Evolutionary conservation across 2,888 invertebrate species (phyloP).

Genomic region (Leptopilina drosophilae): DNA sequence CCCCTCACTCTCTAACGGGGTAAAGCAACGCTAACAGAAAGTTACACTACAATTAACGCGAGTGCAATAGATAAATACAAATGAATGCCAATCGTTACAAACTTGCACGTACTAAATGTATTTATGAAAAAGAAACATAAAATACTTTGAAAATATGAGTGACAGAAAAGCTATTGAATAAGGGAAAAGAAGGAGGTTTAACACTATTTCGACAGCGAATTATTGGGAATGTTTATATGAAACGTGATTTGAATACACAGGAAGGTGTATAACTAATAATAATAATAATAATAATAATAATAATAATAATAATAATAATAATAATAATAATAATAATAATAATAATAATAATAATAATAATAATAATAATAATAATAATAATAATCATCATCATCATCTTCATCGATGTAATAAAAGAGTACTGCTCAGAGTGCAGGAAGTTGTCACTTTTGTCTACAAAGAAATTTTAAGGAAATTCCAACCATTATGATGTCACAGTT

Average conservation of each 20-base stretch:
- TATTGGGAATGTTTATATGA: conserved; percentile 47
- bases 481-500: no score
- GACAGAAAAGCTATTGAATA: conserved; percentile 63
- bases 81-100: conserved; percentile 1
- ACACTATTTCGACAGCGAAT: conserved; percentile 28
- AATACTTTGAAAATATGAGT: conserved; percentile 32
- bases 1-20: conserved; percentile 53
- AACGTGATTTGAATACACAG: not conserved
- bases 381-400: no score
- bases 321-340: no score
- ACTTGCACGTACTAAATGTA: not conserved
- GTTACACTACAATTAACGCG: conserved; percentile 50
- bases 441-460: no score
- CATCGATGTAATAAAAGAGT: no score
- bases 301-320: no score
- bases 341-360: no score
- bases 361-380: no score
- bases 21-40: conserved; percentile 40
- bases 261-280: no score
- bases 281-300: no score
- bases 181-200: conserved; percentile 65
- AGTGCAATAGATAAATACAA: conserved; percentile 43
- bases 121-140: conserved; percentile 29
- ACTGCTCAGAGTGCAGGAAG: no score
- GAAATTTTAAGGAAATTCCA: no score